Evolutionary conservation across 2,888 invertebrate species (phyloP).

Genomic region (Caenorhabditis afra): DNA sequence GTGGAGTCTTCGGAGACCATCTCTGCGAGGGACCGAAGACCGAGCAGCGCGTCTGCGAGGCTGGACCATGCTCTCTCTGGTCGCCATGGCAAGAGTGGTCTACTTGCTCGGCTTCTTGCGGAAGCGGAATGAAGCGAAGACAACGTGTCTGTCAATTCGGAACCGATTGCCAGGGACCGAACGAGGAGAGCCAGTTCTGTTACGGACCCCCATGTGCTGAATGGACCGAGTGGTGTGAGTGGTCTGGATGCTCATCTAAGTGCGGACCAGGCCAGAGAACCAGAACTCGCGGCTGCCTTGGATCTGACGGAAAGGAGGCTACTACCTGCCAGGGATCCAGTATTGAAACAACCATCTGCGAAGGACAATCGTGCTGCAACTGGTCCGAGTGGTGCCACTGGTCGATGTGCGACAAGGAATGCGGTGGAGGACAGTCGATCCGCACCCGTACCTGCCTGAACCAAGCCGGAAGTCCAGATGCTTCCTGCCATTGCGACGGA

Average conservation of each 20-base stretch:
- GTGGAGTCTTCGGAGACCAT: slow-evolving; percentile 69
- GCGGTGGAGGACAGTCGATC: slow-evolving; percentile 72
- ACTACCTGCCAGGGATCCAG: slow-evolving; percentile 72
- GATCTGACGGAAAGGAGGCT: slow-evolving; percentile 68
- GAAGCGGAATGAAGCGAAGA: slow-evolving; percentile 72
- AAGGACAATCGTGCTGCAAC: slow-evolving; percentile 71
- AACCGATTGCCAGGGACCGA: slow-evolving; percentile 75
- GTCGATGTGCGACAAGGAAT: slow-evolving; percentile 75
- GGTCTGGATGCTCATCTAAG: slow-evolving; percentile 70
- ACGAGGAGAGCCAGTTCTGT: slow-evolving; percentile 74
- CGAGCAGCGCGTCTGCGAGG: slow-evolving; percentile 66
- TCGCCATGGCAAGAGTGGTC: slow-evolving; percentile 75
- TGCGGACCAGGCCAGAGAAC: slow-evolving; percentile 74
- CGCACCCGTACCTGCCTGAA: slow-evolving; percentile 71
- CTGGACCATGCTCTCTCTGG: slow-evolving; percentile 74
- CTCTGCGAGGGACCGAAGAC: slow-evolving; percentile 68
- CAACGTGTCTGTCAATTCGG: slow-evolving; percentile 74
- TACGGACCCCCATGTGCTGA: slow-evolving; percentile 74
- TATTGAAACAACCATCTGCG: slow-evolving; percentile 70
- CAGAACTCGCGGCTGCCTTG: slow-evolving; percentile 71
- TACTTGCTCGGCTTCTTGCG: slow-evolving; percentile 71
- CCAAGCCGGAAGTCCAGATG: slow-evolving; percentile 61
- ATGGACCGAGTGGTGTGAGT: slow-evolving; percentile 76
- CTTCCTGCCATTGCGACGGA: slow-evolving; percentile 72
- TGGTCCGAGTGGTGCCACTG: slow-evolving; percentile 77